These are phyloP conservation scores for Siniperca undulata DNA, from an alignment of 2,797 vertebrate species.

Conservation along the genomic window DNA sequence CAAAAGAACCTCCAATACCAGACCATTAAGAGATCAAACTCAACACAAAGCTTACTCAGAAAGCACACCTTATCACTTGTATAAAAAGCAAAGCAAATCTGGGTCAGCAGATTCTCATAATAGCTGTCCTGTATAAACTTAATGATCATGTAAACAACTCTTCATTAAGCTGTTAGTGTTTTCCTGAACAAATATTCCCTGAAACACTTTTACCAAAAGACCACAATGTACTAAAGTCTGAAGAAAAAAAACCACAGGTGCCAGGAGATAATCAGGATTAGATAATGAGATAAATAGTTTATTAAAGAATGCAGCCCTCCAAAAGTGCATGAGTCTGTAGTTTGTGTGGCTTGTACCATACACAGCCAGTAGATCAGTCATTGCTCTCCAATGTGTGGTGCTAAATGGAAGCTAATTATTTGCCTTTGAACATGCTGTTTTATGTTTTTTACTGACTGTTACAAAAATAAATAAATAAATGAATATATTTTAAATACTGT, in stretches of 20 bases:
- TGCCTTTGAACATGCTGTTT: background rate
- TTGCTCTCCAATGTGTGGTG: background rate
- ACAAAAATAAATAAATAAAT: too few species aligned
- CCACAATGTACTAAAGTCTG: background rate
- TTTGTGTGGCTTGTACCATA: too few species aligned
- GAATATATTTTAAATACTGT: too few species aligned
- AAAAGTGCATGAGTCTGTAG: background rate
- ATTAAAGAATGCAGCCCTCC: background rate
- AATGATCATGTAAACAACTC: background rate
- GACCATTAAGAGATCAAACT: too few species aligned
- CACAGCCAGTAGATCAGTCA: background rate
- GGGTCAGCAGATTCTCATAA: background rate
- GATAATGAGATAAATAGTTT: constrained; percentile 16
- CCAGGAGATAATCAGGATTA: background rate
- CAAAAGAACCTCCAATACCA: too few species aligned
- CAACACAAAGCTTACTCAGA: background rate
- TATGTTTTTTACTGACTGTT: background rate
- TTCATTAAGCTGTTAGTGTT: background rate
- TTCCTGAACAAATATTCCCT: background rate
- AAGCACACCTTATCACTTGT: background rate
- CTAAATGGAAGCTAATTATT: background rate
- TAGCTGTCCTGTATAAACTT: background rate
- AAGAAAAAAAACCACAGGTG: background rate
- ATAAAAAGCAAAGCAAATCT: background rate
- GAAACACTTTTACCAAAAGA: background rate